A percentile compares a stretch with the other conserved stretches of the same genome.
Evolutionary conservation across 2,888 invertebrate genomes (phyloP).

Genomic region (Aromia moschata): DNA sequence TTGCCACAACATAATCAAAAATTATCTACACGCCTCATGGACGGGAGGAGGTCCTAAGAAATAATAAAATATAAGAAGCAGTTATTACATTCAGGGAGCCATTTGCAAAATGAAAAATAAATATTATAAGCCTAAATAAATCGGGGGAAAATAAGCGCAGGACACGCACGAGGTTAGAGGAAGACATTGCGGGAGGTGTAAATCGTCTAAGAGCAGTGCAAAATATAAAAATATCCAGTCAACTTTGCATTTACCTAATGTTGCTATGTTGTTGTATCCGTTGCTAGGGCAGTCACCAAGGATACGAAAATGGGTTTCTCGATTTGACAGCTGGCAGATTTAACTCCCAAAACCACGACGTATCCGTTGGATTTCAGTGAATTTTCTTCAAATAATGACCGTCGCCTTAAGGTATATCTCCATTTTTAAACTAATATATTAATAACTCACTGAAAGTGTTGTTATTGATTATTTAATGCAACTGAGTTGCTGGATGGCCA

Average conservation of each 20-base stretch:
- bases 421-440: conserved; percentile 44
- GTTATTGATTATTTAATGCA: conserved; percentile 45
- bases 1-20: conserved; percentile 18
- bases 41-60: conserved; percentile 17
- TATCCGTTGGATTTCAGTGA: conserved; percentile 9
- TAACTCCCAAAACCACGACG: conserved; percentile 25
- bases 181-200: conserved; percentile 10
- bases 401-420: conserved; percentile 36
- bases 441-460: conserved; percentile 43
- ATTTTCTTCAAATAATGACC: conserved; percentile 31
- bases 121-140: conserved; percentile 30
- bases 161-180: not conserved
- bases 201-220: conserved; percentile 33
- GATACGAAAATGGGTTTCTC: conserved; percentile 61
- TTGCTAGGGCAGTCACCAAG: conserved; percentile 65
- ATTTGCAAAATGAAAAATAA: conserved; percentile 54
- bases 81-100: conserved; percentile 48
- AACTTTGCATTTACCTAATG: conserved; percentile 60
- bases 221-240: conserved; percentile 34
- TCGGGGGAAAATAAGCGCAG: conserved; percentile 9
- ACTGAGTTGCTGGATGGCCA: conserved; percentile 32
- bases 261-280: conserved; percentile 65
- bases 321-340: conserved; percentile 59
- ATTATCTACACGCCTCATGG: conserved; percentile 15
- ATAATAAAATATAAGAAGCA: conserved; percentile 26